Evolutionary conservation across 2,797 vertebrate species (phyloP), one percentile per base, ranked within the genome.

Genomic region (Spinus olivaceus): DNA sequence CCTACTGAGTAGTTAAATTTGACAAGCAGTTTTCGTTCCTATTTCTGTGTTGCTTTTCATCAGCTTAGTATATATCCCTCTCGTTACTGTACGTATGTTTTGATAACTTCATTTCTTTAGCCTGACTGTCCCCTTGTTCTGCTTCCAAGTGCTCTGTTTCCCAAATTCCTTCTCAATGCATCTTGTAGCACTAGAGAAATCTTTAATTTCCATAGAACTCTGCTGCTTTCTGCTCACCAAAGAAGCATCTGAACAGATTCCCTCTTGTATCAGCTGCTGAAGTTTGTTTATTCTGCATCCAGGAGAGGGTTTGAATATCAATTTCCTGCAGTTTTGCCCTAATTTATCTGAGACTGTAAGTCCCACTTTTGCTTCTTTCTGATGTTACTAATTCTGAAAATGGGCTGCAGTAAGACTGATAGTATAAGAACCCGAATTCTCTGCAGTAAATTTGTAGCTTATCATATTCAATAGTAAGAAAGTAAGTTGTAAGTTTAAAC

Each of bases 51-150:
- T 87, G 47, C 64, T 86, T 94, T 95, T 74, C 71, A 67, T 80
- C 56, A 90, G 74, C 81, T 88, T 77, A 54, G 59, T 35, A 33
- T 50, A 63, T 57, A 33, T 95, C 49, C 46, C 86, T 71, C 4
- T 27, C 80, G 81, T 66, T 90, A 44, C 77, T 92, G 35, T 35
- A 33, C 61, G 80, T 35, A 7, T 81, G 60, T 93, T 88, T 76
- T 82, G 83, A 57, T 86, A 92, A 71, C 53, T 95, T 88, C 10
- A 42, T 91, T 96, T 64, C 61, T 94, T 88, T 79, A 88, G 72
- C 65, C 30, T 92, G 74, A 28, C 42, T 82, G 60, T 80, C 54
- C 41, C 50, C 80, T 90, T 86, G 59, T 90, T 90, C 81, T 69
- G 33, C 41, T 88, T 95, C 81, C 63, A 88, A 88, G 51, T 5